Conservation (phyloP, 2,797 vertebrate species). For the Menidia menidia region DNA sequence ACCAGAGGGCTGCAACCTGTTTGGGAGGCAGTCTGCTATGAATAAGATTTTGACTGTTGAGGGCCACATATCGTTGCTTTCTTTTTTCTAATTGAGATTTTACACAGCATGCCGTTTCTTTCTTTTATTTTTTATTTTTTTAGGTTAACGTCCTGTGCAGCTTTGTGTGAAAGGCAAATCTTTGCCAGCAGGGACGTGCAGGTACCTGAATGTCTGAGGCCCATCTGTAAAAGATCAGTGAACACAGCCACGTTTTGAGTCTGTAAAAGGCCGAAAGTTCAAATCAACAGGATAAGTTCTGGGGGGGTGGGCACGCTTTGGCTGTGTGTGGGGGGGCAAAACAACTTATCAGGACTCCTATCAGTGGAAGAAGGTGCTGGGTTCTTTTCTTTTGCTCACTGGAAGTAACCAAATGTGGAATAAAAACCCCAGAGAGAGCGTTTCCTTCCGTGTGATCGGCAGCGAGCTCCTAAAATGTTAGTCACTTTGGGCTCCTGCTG, state of each 20-base stretch:
- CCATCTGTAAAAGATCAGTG: not conserved
- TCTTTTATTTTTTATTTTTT: too few species aligned
- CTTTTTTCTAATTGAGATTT: not conserved
- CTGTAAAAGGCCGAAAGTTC: not conserved
- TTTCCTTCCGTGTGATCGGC: conserved; percentile 29
- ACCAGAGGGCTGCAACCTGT: too few species aligned
- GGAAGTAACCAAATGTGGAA: too few species aligned
- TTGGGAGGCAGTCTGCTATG: too few species aligned
- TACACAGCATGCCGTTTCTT: not conserved
- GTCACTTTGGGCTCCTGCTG: not conserved
- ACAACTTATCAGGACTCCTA: not conserved
- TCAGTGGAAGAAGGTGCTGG: not conserved
- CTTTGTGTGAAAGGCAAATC: not conserved
- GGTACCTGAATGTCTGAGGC: not conserved
- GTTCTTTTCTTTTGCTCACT: too few species aligned
- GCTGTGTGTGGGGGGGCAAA: too few species aligned
- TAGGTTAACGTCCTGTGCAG: not conserved
- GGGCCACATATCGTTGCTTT: not conserved
- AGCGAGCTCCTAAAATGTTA: conserved; percentile 14
- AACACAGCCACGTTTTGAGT: not conserved
- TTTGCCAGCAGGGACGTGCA: too few species aligned
- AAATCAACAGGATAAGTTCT: not conserved
- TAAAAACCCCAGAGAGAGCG: too few species aligned
- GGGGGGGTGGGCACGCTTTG: too few species aligned
- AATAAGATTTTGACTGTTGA: too few species aligned